A percentile compares a stretch with the other conserved stretches of the same genome.
Evolutionary conservation across 2,888 invertebrate species (phyloP).

Genomic region (Eupithecia subumbrata): DNA sequence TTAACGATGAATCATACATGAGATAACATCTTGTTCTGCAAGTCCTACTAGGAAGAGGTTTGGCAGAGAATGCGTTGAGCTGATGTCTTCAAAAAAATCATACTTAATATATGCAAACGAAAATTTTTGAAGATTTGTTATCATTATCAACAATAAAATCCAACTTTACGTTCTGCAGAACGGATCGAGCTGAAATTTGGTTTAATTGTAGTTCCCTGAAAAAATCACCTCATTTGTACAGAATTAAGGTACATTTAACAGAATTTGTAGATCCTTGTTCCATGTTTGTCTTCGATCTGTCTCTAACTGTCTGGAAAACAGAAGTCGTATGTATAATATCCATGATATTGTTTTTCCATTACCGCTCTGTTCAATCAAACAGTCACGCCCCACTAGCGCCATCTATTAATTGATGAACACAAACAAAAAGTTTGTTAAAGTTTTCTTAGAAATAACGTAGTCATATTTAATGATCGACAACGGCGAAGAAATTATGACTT

Average conservation of each 20-base stretch:
- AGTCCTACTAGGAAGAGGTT: neutral
- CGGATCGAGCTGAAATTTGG: neutral
- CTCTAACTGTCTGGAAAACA: neutral
- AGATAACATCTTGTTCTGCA: no score
- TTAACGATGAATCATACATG: no score
- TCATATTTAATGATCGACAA: slow-evolving; percentile 7
- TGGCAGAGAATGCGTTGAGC: neutral
- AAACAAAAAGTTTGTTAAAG: slow-evolving; percentile 28
- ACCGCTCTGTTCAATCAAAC: slow-evolving; percentile 17
- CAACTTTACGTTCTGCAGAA: neutral
- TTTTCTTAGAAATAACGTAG: slow-evolving; percentile 20
- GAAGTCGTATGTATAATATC: neutral
- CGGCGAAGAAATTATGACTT: slow-evolving; percentile 2
- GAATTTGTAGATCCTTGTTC: neutral
- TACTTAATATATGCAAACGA: no score
- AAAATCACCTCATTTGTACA: no score
- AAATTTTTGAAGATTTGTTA: no score
- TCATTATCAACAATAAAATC: neutral
- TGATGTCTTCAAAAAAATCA: no score
- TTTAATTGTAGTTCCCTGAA: neutral
- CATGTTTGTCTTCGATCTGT: neutral
- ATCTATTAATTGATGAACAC: slow-evolving; percentile 23
- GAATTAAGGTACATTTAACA: no score
- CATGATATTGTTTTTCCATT: neutral
- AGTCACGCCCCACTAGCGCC: slow-evolving; percentile 31